A percentile compares a stretch with the other conserved stretches of the same genome.
Evolutionary conservation across 2,888 invertebrate genomes (phyloP).

Genomic region (Catocala nupta): DNA sequence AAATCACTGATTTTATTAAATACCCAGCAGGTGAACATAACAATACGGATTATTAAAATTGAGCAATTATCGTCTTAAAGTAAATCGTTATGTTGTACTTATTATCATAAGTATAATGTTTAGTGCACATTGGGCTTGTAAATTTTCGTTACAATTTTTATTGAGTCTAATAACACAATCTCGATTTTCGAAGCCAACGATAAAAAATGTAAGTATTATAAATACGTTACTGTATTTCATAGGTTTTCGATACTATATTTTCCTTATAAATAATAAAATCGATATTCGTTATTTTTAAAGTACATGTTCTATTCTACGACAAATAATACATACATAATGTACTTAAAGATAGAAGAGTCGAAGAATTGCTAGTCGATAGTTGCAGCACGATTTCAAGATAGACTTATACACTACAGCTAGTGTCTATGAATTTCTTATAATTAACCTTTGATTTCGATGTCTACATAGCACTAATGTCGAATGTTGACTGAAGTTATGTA

Average conservation of each 20-base stretch:
- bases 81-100: slow-evolving; percentile 79
- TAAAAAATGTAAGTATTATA: slow-evolving; percentile 44
- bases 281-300: slow-evolving; percentile 71
- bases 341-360: slow-evolving; percentile 60
- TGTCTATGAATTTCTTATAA: slow-evolving; percentile 54
- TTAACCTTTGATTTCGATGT: slow-evolving; percentile 63
- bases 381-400: slow-evolving; percentile 57
- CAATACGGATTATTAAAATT: slow-evolving; percentile 71
- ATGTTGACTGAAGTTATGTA: not conserved
- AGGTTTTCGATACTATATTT: slow-evolving; percentile 58
- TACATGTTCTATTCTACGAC: slow-evolving; percentile 87
- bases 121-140: slow-evolving; percentile 56
- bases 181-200: slow-evolving; percentile 49
- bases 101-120: slow-evolving; percentile 74
- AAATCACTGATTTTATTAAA: slow-evolving; percentile 15
- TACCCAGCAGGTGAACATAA: slow-evolving; percentile 34
- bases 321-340: slow-evolving; percentile 60
- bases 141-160: slow-evolving; percentile 39
- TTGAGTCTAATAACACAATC: slow-evolving; percentile 45
- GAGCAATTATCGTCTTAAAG: slow-evolving; percentile 82
- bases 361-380: slow-evolving; percentile 59
- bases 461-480: slow-evolving; percentile 63
- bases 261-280: slow-evolving; percentile 83
- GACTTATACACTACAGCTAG: slow-evolving; percentile 50
- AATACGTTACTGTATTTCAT: slow-evolving; percentile 57